These are phyloP conservation scores for Lapara coniferarum DNA, from an alignment of 2,888 invertebrate species.

Conservation along the genomic window DNA sequence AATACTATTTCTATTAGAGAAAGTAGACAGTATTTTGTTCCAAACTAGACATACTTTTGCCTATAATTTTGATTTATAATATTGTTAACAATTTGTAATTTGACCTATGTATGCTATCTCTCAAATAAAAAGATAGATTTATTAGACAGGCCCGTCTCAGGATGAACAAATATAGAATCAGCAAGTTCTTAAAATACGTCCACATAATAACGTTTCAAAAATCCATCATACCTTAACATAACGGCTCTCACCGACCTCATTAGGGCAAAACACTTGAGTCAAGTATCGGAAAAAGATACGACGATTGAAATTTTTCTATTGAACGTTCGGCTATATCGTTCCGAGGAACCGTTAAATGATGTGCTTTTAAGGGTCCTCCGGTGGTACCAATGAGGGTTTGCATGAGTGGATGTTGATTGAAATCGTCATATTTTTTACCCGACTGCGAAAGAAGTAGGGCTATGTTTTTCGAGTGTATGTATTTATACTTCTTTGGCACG, in stretches of 20 bases:
- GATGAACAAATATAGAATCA: background rate
- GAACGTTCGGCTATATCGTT: background rate
- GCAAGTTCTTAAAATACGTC: background rate
- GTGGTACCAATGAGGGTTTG: background rate
- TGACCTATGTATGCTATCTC: too few relatives aligned
- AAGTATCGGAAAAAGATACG: slow-evolving; percentile 7
- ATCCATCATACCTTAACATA: background rate
- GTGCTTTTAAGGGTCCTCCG: slow-evolving; percentile 10
- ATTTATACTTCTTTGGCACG: too few relatives aligned
- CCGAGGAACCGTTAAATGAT: background rate
- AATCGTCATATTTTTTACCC: background rate
- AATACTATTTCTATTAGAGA: background rate
- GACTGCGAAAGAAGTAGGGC: too few relatives aligned
- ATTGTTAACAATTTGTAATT: too few relatives aligned
- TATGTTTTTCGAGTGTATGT: too few relatives aligned
- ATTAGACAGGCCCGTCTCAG: too few relatives aligned
- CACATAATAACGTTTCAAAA: background rate
- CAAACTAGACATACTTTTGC: too few relatives aligned
- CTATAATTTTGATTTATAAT: too few relatives aligned
- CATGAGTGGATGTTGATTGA: background rate
- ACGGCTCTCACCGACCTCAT: background rate
- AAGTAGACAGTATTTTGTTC: too few relatives aligned
- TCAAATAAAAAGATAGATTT: too few relatives aligned
- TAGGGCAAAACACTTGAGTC: slow-evolving; percentile 1
- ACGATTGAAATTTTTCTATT: slow-evolving; percentile 11